A percentile compares a stretch with the other conserved stretches of the same genome.
Conservation (phyloP, 2,113 vertebrate genomes). For the Alosa alosa region DNA sequence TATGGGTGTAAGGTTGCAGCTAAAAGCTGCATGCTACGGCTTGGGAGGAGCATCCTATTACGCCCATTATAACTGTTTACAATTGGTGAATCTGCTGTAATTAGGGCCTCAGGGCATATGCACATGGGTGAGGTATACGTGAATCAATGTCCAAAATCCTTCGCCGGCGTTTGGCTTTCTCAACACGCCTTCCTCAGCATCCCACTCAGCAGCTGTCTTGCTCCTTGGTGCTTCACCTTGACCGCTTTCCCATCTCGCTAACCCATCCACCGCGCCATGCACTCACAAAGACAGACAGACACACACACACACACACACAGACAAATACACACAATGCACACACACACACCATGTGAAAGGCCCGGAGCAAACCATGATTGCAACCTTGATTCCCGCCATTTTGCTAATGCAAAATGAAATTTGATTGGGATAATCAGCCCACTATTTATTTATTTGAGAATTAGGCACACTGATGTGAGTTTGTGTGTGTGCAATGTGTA, state of each 20-base stretch:
- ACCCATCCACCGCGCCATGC: background rate
- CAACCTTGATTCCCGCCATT: constrained; percentile 32
- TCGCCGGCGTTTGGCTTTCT: background rate
- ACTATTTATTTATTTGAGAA: constrained; percentile 28
- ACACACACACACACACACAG: background rate
- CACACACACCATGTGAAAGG: constrained; percentile 12
- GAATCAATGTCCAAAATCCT: background rate
- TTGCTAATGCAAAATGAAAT: constrained; percentile 11
- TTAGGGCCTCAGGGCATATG: background rate
- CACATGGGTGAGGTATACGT: background rate
- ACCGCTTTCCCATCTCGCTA: constrained; percentile 19
- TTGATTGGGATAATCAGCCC: constrained; percentile 42
- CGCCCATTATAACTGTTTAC: background rate
- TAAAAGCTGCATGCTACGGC: background rate
- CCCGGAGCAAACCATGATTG: constrained; percentile 26
- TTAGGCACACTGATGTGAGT: background rate
- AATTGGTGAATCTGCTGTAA: background rate
- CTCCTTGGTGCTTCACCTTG: constrained; percentile 27
- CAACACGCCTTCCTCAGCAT: background rate
- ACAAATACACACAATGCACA: background rate
- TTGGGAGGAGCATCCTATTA: background rate
- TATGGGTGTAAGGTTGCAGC: background rate
- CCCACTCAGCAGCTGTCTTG: background rate
- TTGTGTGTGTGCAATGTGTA: background rate
- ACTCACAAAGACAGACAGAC: background rate